phyloP scores from a whole-genome alignment of 2,113 vertebrate species.

The Meles meles region DNA sequence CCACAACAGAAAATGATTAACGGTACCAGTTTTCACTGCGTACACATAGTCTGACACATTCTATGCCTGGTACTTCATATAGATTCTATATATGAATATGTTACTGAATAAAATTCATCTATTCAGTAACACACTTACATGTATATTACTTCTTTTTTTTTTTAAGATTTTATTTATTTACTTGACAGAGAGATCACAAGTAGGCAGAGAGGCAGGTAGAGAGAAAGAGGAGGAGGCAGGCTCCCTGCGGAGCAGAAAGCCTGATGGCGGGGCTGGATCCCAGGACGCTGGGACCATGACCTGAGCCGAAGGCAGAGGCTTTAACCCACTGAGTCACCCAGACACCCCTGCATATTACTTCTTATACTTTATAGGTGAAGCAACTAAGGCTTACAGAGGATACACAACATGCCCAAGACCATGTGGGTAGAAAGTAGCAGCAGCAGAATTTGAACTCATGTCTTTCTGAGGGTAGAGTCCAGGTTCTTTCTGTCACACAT shows the following conservation, averaged over 20 bases:
- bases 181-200: too few relatives aligned
- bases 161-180: too few relatives aligned
- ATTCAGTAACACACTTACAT: neutral
- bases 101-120: too few relatives aligned
- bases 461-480: neutral
- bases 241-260: too few relatives aligned
- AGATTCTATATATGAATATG: neutral
- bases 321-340: too few relatives aligned
- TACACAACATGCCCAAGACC: neutral
- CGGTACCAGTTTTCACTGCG: neutral
- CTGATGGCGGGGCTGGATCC: too few relatives aligned
- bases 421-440: neutral
- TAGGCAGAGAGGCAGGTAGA: too few relatives aligned
- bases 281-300: too few relatives aligned
- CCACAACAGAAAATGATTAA: neutral
- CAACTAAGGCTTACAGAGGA: neutral
- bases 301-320: too few relatives aligned
- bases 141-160: too few relatives aligned
- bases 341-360: neutral
- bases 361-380: neutral
- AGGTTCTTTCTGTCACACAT: neutral
- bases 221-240: too few relatives aligned
- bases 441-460: neutral
- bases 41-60: neutral
- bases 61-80: neutral